Evolutionary conservation across 2,888 invertebrate genomes (phyloP), one percentile per base, ranked within the genome.

Genomic region (Agonopterix heracliana): DNA sequence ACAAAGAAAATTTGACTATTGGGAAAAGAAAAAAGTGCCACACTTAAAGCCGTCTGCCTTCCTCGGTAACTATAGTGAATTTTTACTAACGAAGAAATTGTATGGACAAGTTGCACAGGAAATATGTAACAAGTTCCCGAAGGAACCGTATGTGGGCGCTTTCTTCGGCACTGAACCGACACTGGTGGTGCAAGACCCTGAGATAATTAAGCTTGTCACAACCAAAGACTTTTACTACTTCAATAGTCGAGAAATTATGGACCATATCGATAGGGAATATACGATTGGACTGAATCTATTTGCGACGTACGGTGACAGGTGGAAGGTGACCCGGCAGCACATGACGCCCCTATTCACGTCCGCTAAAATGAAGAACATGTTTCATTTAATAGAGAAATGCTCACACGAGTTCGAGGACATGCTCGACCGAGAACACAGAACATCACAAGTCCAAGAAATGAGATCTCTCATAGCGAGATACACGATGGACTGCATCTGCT

Each of bases 261-360:
- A 68, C 0, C 74, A 78, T 45, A 51, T 56, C 0, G 47, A 74
- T 14, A 68, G 54, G 3, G 84, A 84, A 54, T 17, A 17, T 17
- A 35, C 57, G 1, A 14, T 73, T 0, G 68, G 72, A 0, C 59
- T 59, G 35, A 77, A 69, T 38, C 52, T 83, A 1, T 81, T 83
- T 52, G 67, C 61, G 44, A 57, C 62, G 0, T 57, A 68, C 41
- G 85, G 85, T 0, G 78, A 82, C 53, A 53, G 58, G 2, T 84
- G 85, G 84, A 79, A 74, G 46, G 69, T 80, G 0, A 41, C 75
- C 1, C 61, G 85, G 0, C 82, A 82, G 54, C 80, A 81, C 48
- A 49, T 78, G 9, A 77, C 77, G 0, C 78, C 78, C 0, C 47
- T 83, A 0, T 85, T 83, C 55, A 71, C 84, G 0, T 70, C 78